phyloP scores from a whole-genome alignment of 2,113 vertebrate genomes.

The Rhabdornis inornatus region DNA sequence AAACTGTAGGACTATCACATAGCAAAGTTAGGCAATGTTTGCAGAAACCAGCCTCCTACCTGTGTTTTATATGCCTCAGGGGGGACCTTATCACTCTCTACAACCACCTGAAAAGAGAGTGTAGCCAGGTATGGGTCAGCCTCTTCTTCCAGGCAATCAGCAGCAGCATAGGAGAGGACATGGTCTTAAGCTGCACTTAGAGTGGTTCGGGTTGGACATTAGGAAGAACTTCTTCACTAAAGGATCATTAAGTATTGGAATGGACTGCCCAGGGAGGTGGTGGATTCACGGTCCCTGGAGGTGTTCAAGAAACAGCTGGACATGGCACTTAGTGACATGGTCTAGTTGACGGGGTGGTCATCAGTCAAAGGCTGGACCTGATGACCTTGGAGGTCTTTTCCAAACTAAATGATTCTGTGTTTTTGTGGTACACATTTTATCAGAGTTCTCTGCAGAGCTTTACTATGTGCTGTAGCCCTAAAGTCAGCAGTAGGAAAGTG shows the following conservation, averaged over 20 bases:
- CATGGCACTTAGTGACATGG: accelerated
- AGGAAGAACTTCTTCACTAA: background rate
- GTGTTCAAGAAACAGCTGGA: background rate
- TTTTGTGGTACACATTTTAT: background rate
- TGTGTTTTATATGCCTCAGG: background rate
- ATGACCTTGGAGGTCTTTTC: background rate
- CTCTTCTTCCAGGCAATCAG: background rate
- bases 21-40: background rate
- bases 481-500: background rate
- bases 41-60: background rate
- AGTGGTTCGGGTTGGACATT: background rate
- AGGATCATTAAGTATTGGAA: background rate
- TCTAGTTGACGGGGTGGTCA: background rate
- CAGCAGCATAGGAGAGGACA: background rate
- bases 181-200: background rate
- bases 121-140: accelerated
- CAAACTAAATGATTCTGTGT: background rate
- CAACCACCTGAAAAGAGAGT: background rate
- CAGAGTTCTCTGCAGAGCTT: background rate
- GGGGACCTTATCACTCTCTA: accelerated
- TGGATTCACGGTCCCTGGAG: background rate
- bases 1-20: background rate
- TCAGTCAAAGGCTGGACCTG: background rate
- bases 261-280: background rate
- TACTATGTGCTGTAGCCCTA: background rate